Base-by-base conservation (phyloP, 64 coral and sea anemone genomes). In the Astreopora myriophthalma region DNA sequence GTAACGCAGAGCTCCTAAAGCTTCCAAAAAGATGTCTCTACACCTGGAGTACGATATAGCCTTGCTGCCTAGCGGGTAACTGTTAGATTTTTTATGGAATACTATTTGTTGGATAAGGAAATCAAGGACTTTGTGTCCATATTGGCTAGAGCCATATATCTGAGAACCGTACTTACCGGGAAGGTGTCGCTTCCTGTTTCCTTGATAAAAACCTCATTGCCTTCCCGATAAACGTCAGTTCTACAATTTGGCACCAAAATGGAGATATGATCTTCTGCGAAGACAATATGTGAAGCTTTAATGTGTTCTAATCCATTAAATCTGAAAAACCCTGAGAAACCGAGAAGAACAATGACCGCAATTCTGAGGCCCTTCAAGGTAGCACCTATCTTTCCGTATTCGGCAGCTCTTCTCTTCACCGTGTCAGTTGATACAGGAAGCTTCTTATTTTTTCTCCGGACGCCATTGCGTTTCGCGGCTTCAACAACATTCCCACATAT, bases 241-340 rank as follows among this genome's bases (percentile, higher is more conserved):
- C 67, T 90, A 61, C 46, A 80, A 38, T 37, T 90, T 20, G 88
- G 74, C n/a, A 90, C 30, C 34, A 78, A 16, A 12, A 90, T 39
- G 34, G 40, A 61, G 27, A 90, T 28, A 61, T 79, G 40, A 38
- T 32, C 38, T 12, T 90, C 74, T 42, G 37, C 68, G 44, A 89
- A 73, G 2, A n/a, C 36, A 35, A 89, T 63, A 52, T 89, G 48
- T 26, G 72, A 85, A n/a, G 20, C 22, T 36, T 30, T 85, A 17
- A 85, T 62, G 67, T 85, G 8, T 14, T 17, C 79, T 33, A 90
- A 13, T 63, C 81, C 75, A 33, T 90, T 81, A 64, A 66, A 90
- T 28, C 75, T 46, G 33, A 90, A 69, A 90, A 90, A 80, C 0
- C 33, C 88, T 34, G 88, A 74, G 39, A 90, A 80, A 37, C 88